These are phyloP conservation scores for Nephila pilipes DNA, from an alignment of 1,140 invertebrate species.

Conservation along the genomic window DNA sequence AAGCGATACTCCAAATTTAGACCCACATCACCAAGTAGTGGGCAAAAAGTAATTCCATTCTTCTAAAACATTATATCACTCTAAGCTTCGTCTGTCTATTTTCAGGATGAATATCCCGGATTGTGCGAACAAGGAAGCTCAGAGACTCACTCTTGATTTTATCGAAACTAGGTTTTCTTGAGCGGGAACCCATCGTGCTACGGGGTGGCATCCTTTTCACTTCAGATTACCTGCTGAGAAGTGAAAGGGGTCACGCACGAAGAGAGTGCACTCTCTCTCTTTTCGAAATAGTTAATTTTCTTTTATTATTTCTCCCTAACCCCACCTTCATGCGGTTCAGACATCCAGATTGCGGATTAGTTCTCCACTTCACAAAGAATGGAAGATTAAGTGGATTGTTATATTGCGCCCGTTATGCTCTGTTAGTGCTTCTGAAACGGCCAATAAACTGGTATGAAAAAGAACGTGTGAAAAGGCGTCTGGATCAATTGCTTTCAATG, in stretches of 20 bases:
- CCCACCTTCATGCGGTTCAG: not conserved
- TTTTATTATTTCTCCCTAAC: not conserved
- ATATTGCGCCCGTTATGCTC: not conserved
- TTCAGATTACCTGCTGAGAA: not conserved
- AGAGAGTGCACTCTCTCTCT: not conserved
- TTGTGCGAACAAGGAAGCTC: not conserved
- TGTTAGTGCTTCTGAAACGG: not conserved
- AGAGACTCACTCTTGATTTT: not conserved
- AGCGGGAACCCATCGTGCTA: not conserved
- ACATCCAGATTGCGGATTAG: not conserved
- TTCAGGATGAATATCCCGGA: not conserved
- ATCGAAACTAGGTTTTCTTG: constrained; percentile 10
- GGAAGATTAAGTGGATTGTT: not conserved
- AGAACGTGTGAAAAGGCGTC: not conserved
- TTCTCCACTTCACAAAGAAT: not conserved
- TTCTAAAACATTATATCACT: not conserved
- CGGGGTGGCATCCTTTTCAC: not conserved
- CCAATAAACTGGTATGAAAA: not conserved
- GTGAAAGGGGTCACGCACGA: constrained; percentile 29
- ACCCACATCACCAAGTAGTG: not conserved
- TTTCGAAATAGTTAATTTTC: not conserved
- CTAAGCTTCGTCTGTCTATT: not conserved
- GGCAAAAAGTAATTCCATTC: not conserved
- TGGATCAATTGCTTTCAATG: not conserved
- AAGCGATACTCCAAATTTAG: not conserved